Evolutionary conservation across 2,113 vertebrate species (phyloP).

Genomic region (Coturnix japonica): DNA sequence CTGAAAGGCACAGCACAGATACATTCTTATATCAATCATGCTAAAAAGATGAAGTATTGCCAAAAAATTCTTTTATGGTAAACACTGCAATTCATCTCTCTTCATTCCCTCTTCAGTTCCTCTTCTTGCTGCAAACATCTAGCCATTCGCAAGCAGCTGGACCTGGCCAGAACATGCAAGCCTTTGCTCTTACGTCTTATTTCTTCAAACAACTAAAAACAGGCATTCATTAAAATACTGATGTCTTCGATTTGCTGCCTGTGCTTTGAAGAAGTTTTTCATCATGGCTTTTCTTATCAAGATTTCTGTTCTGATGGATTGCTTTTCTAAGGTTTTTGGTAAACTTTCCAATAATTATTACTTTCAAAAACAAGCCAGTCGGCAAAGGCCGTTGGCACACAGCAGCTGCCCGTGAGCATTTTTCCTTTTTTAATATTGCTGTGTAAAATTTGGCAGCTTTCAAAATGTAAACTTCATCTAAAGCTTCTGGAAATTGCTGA

Average conservation of each 20-base stretch:
- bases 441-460: background rate
- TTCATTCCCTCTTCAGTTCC: slow-evolving; percentile 14
- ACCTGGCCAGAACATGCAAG: background rate
- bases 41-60: background rate
- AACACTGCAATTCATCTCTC: background rate
- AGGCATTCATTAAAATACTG: background rate
- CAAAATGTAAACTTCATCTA: background rate
- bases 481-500: background rate
- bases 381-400: background rate
- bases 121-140: slow-evolving; percentile 19
- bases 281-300: slow-evolving; percentile 23
- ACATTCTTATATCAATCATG: background rate
- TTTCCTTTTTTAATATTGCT: slow-evolving; percentile 37
- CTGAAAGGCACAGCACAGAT: background rate
- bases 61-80: slow-evolving; percentile 7
- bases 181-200: background rate
- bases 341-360: slow-evolving; percentile 49
- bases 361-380: slow-evolving; percentile 37
- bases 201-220: slow-evolving; percentile 34
- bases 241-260: slow-evolving; percentile 18
- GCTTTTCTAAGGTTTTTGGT: slow-evolving; percentile 43
- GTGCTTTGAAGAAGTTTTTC: slow-evolving; percentile 53
- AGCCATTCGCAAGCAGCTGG: background rate
- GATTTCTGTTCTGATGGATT: slow-evolving; percentile 54
- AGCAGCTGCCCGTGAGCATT: slow-evolving; percentile 9